Evolutionary conservation across 1,140 invertebrate species (phyloP), one percentile per base, ranked within the genome.

Genomic region (Varroa destructor): DNA sequence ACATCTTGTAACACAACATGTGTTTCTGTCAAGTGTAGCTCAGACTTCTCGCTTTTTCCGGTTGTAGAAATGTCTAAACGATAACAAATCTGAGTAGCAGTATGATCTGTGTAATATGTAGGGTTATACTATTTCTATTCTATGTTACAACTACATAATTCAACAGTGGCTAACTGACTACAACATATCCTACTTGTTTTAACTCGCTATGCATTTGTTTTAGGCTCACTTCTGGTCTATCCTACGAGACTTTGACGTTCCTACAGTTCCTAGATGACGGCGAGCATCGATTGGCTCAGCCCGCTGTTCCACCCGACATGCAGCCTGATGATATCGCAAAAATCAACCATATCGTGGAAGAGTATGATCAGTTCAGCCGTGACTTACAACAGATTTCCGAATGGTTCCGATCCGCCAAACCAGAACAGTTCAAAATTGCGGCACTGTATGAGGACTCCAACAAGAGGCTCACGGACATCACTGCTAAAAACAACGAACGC

Each of bases 381-480:
- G 61, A 67, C 61, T 37, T 67, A 2, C 1, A 67, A 67, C 61
- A 67, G 46, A 67, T 67, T 40, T 12, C 40, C 12, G 40, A 67
- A 37, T 67, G 61, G 61, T 67, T 67, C 61, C 40, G 40, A 5
- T 14, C 61, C 12, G 10, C 61, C 10, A 67, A 67, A 8, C 61
- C 61, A n/a, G 61, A 67, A 12, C 61, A 67, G 46, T 67, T 67
- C 61, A 67, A 67, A 37, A 67, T 67, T 67, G 61, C 61, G 40
- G 61, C 61, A 43, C 46, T 67, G 12, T 40, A 67, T 37, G 61
- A 67, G 46, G 61, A 67, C 36, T 67, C 61, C 12, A 67, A 40
- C 12, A 36, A 40, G 61, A 40, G 61, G 46, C 61, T 67, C 12
- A 46, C 12, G 40, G 61, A 67, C 14, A 67, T 67, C 46, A 36